Percentiles rank a stretch among this genome's conserved stretches.
phyloP scores from a whole-genome alignment of 2,113 vertebrate species.

The Bothrops jararaca region DNA sequence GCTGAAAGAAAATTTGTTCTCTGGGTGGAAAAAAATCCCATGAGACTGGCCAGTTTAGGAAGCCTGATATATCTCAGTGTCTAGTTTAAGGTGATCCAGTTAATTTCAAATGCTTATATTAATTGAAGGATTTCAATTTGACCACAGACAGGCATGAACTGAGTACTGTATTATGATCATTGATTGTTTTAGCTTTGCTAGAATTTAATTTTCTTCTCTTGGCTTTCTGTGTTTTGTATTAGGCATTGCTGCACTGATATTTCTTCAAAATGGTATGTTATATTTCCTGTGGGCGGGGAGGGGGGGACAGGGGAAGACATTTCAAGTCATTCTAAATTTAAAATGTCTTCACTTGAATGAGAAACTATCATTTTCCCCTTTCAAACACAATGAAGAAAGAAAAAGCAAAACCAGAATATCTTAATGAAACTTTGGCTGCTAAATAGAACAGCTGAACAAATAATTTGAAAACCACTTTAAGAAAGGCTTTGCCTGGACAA shows the following conservation, averaged over 20 bases:
- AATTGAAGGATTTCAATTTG: background rate
- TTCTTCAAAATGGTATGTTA: conserved; percentile 17
- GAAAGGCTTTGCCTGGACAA: background rate
- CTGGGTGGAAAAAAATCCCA: background rate
- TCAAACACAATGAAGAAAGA: background rate
- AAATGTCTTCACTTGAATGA: background rate
- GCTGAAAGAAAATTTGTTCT: background rate
- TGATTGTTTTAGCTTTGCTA: background rate
- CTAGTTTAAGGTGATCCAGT: background rate
- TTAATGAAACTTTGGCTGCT: background rate
- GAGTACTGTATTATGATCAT: background rate
- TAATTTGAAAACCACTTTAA: background rate
- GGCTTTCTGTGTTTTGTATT: background rate
- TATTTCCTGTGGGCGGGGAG: background rate
- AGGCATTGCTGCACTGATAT: background rate
- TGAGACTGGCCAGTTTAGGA: background rate
- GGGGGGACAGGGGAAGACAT: background rate
- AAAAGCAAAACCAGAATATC: background rate
- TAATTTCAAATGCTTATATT: background rate
- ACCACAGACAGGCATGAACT: background rate
- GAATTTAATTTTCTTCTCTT: background rate
- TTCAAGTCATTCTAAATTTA: background rate
- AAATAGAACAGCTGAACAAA: background rate
- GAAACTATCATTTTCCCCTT: background rate
- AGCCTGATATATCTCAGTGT: background rate